phyloP scores from a whole-genome alignment of 2,888 invertebrate species.

The Andrena camellia region DNA sequence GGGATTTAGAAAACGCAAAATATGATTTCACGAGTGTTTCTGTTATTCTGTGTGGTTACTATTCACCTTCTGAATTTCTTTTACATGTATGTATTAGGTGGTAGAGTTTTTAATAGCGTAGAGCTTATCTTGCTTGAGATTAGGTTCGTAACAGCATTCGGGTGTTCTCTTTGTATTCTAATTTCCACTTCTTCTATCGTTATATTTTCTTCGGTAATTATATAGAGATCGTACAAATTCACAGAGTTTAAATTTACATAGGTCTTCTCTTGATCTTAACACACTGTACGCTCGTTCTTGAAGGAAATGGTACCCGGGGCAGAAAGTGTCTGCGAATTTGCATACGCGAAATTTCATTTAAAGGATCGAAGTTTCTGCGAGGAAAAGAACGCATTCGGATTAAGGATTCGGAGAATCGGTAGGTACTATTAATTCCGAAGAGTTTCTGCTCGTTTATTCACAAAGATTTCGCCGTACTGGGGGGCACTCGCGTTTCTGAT shows the following conservation, averaged over 20 bases:
- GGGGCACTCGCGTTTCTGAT: not conserved
- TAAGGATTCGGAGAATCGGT: not conserved
- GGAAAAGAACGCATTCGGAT: not conserved
- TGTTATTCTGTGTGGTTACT: too few species aligned
- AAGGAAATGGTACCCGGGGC: not conserved
- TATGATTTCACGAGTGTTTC: too few species aligned
- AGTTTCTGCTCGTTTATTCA: constrained; percentile 4
- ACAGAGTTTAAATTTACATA: too few species aligned
- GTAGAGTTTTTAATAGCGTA: too few species aligned
- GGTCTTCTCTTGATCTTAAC: too few species aligned
- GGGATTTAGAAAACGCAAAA: too few species aligned
- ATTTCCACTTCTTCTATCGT: not conserved
- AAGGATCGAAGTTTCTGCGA: not conserved
- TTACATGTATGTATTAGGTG: too few species aligned
- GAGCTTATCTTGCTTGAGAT: too few species aligned
- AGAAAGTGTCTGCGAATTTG: not conserved
- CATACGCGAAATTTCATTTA: not conserved
- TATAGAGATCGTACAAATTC: too few species aligned
- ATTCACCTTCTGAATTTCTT: too few species aligned
- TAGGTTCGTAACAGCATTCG: too few species aligned
- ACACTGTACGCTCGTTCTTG: not conserved
- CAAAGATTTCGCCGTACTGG: not conserved
- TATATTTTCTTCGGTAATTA: not conserved
- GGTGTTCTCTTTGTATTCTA: too few species aligned
- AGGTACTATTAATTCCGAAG: not conserved